Percentiles rank a stretch among this genome's conserved stretches.
These are phyloP conservation scores for Poeciliopsis occidentalis DNA, from an alignment of 2,113 vertebrate genomes.

Conservation along the genomic window DNA sequence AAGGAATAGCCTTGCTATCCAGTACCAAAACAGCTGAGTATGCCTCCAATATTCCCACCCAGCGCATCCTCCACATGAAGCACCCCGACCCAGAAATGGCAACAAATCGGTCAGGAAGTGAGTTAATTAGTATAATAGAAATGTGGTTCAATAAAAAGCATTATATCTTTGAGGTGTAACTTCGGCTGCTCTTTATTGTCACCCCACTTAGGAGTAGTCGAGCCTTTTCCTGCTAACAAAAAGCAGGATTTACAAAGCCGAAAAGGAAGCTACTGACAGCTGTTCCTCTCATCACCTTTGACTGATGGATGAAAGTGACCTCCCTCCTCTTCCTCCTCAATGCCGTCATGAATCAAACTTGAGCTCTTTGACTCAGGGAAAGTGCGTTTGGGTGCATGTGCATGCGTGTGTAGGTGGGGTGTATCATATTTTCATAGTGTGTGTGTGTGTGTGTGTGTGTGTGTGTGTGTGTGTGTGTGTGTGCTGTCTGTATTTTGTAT, in stretches of 20 bases:
- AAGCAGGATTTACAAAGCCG: conserved; percentile 20
- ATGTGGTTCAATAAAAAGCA: neutral
- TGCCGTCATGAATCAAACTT: conserved; percentile 28
- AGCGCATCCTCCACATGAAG: conserved; percentile 26
- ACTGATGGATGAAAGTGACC: conserved; percentile 35
- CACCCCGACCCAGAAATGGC: conserved; percentile 17
- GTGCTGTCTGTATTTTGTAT: conserved; percentile 33
- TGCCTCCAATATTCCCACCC: conserved; percentile 36
- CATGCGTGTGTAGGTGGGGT: neutral
- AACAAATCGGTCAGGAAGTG: conserved; percentile 54
- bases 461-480: neutral
- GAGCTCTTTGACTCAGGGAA: conserved; percentile 37
- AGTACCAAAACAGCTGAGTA: conserved; percentile 21
- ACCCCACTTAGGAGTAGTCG: conserved; percentile 1
- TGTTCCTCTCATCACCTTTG: conserved; percentile 67
- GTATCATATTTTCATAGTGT: conserved; percentile 8
- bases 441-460: neutral
- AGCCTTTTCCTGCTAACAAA: conserved; percentile 19
- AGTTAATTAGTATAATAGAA: conserved; percentile 12
- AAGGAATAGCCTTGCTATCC: conserved; percentile 38
- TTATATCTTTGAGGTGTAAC: neutral
- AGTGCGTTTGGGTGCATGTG: conserved; percentile 5
- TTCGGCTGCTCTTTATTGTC: neutral
- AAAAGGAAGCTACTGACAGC: conserved; percentile 72
- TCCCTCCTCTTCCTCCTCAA: conserved; percentile 37